Percentiles rank a stretch among this genome's conserved stretches.
Conservation (phyloP, 92 coral and sea anemone species). For the Epizoanthus scotinus region DNA sequence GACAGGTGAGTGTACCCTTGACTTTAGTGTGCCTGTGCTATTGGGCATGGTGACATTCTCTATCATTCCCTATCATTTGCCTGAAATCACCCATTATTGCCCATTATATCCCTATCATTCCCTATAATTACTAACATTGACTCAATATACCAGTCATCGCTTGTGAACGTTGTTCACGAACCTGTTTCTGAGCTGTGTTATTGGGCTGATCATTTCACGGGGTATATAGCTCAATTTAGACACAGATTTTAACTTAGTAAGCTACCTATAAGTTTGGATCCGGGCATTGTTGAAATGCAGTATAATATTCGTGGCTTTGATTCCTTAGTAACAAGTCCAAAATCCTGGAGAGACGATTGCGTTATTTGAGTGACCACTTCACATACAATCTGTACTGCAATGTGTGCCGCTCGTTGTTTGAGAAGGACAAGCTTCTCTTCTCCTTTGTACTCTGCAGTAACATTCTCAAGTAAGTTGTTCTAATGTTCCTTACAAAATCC, state of each 20-base stretch:
- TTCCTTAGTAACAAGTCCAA: slow-evolving; percentile 90
- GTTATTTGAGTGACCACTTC: slow-evolving; percentile 97
- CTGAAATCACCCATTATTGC: too few relatives aligned
- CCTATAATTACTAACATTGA: slow-evolving; percentile 80
- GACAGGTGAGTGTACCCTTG: slow-evolving; percentile 69
- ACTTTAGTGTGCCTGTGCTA: not conserved
- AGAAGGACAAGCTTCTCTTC: slow-evolving; percentile 97
- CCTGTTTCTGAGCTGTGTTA: slow-evolving; percentile 77
- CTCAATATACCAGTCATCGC: slow-evolving; percentile 98
- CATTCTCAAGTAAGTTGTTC: slow-evolving; percentile 77
- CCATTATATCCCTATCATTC: too few relatives aligned
- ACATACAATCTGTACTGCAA: slow-evolving; percentile 98
- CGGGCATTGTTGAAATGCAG: not conserved
- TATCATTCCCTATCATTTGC: too few relatives aligned
- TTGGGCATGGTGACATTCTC: too few relatives aligned
- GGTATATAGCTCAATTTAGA: not conserved
- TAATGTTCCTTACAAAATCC: too few relatives aligned
- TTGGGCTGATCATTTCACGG: not conserved
- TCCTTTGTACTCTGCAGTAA: slow-evolving; percentile 92
- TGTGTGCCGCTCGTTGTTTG: slow-evolving; percentile 98
- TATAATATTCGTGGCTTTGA: not conserved
- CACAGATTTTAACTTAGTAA: not conserved
- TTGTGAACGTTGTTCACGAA: slow-evolving; percentile 95
- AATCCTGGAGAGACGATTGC: slow-evolving; percentile 95
- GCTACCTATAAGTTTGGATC: not conserved